These are phyloP conservation scores for Coracopsis vasa DNA, from an alignment of 2,113 vertebrate genomes.

Conservation along the genomic window DNA sequence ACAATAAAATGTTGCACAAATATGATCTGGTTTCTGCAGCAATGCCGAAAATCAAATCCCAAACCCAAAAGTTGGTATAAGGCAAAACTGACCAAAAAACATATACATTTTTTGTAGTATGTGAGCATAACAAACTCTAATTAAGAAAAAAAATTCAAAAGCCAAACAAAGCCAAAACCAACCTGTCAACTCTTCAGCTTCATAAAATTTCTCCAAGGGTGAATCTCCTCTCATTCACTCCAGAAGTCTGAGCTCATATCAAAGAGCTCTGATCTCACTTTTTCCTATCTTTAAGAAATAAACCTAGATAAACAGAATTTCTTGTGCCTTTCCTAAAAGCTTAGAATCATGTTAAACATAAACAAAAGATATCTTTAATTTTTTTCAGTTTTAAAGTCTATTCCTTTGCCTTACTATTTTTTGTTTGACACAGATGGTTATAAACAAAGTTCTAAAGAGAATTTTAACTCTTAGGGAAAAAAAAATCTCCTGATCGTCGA, in stretches of 20 bases:
- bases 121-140: not conserved
- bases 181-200: not conserved
- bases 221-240: not conserved
- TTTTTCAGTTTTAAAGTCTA: not conserved
- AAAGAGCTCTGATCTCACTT: not conserved
- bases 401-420: not conserved
- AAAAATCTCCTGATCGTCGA: not conserved
- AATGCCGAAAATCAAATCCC: not conserved
- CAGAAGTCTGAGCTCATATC: not conserved
- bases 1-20: not conserved
- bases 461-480: not conserved
- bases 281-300: not conserved
- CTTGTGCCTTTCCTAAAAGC: not conserved
- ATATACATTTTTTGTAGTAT: rapidly evolving
- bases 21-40: rapidly evolving
- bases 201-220: not conserved
- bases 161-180: rapidly evolving
- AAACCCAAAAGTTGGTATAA: not conserved
- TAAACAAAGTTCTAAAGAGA: not conserved
- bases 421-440: not conserved
- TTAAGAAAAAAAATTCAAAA: not conserved
- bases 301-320: not conserved
- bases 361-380: not conserved
- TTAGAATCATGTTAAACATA: not conserved
- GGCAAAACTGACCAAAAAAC: not conserved